Base-by-base conservation (phyloP, 1,140 invertebrate genomes). In the Paraescarpia echinospica region DNA sequence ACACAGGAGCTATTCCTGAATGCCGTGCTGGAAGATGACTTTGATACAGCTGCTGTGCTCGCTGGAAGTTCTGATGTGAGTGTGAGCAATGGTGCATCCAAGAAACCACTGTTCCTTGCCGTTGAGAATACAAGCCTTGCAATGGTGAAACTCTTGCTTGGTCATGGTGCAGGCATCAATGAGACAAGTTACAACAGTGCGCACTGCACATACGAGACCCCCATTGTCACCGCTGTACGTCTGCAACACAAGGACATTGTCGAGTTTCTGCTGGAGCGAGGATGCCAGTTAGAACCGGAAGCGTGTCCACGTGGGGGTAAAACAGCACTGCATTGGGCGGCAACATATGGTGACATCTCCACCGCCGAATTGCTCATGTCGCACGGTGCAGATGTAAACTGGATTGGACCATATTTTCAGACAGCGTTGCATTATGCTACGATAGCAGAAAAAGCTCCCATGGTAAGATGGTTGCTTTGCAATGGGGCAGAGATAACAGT, bases 301-400 rank as follows among this genome's bases (percentile, higher is more conserved):
- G 31, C 48, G 6, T n/a, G 89, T 51, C 48, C 33, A 8, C 33
- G 33, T 51, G 92, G 51, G 12, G 92, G 91, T n/a, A 93, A 93
- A 33, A 88, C 92, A 6, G 89, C 92, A 4, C 90, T 93, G 31
- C 92, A 93, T 12, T 93, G 92, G 92, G 90, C 92, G 9, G 92
- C 92, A 14, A 33, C 90, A 8, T 91, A 91, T 6, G 92, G 92
- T 1, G 41, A 93, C 41, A 91, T 93, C 59, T 12, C 35, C 41
- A n/a, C 51, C 33, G 92, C 92, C 27, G 48, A 93, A 35, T 33
- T 91, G 35, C 59, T 93, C 34, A 18, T 93, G 31, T 34, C 33
- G 6, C 90, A 91, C 27, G 92, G 92, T 31, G 92, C 92, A n/a
- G 92, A 93, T 41, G 48, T 93, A n/a, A 93, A 93, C 48, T 91